Conservation (phyloP, 1,140 invertebrate species). For the Cyclina sinensis region DNA sequence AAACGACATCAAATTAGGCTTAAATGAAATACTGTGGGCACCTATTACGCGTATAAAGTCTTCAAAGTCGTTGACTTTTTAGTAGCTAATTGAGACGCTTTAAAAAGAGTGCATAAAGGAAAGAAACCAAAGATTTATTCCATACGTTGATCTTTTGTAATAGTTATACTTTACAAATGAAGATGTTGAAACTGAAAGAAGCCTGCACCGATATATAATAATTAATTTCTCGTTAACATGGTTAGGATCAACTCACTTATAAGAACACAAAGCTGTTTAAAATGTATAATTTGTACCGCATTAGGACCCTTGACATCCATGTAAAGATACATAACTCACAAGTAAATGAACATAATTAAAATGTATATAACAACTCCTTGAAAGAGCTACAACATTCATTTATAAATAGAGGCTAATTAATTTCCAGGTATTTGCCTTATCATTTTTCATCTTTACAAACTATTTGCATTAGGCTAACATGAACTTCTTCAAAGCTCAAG, state of each 20-base stretch:
- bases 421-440: background rate
- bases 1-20: too few relatives aligned
- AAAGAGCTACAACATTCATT: background rate
- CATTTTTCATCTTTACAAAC: background rate
- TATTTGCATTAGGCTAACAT: background rate
- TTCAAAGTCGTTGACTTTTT: too few relatives aligned
- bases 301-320: background rate
- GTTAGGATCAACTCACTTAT: background rate
- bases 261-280: background rate
- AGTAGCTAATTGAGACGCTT: too few relatives aligned
- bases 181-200: too few relatives aligned
- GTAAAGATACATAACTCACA: background rate
- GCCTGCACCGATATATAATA: too few relatives aligned
- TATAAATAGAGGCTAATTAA: constrained; percentile 22
- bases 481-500: constrained; percentile 27
- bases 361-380: background rate
- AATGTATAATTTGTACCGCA: background rate
- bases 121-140: too few relatives aligned
- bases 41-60: too few relatives aligned
- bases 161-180: too few relatives aligned
- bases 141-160: too few relatives aligned
- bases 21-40: too few relatives aligned
- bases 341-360: background rate
- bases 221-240: background rate
- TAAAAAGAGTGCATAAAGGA: too few relatives aligned